Evolutionary conservation across 2,888 invertebrate genomes (phyloP), one percentile per base, ranked within the genome.

Genomic region (Epinotia brunnichana): DNA sequence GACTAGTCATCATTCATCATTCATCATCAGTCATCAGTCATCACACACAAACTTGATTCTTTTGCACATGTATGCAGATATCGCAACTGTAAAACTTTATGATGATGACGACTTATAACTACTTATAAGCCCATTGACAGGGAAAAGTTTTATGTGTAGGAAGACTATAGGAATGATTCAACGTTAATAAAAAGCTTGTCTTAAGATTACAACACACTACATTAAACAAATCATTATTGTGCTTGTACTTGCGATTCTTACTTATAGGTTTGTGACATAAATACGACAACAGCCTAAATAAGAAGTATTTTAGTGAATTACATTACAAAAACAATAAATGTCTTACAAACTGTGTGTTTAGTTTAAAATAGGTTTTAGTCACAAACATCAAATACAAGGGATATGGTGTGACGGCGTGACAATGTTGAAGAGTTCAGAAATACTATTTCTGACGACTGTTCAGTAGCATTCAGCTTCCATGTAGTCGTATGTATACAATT

Each of bases 141-240:
- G 2, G 5, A 41, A 21, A 19, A 44, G 2, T 39, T 15, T 51
- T 35, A 60, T 61, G n/a, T 24, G 7, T 44, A 56, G 57, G 70
- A 63, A 63, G 63, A 70, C 70, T 57, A 44, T n/a, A 63, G 70
- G 63, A 70, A 70, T 63, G 70, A 48, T 70, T 56, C 35, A 19
- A 21, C 35, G 29, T 53, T 39, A 39, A 39, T 35, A n/a, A 64
- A 64, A 53, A 51, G 62, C 24, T 48, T 48, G n/a, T 39, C 53
- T n/a, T 64, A 54, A 35, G 5, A 56, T 29, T 63, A 63, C 5
- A 54, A 29, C 44, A 62, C 44, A 35, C 17, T 35, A 44, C 24
- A 19, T 29, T 54, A 70, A 54, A 63, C 48, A 70, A 57, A 51
- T 51, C n/a, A 70, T 39, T 61, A 54, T 57, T 70, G 63, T 59